phyloP scores from a whole-genome alignment of 1,140 invertebrate species.

The Drosophila ogumai region DNA sequence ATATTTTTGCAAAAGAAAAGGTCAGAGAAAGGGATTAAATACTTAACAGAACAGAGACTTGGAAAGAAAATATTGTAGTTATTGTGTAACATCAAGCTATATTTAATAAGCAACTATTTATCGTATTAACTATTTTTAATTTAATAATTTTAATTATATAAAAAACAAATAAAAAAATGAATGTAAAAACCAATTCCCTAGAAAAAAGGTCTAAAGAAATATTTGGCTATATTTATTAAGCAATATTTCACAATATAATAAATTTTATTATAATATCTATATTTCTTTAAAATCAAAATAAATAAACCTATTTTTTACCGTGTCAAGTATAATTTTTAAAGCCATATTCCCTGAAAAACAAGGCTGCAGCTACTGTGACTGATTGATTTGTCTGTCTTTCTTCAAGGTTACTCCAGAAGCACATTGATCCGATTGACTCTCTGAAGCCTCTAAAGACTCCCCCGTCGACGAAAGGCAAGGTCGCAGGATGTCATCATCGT shows the following conservation, averaged over 20 bases:
- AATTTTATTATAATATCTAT: too few species aligned
- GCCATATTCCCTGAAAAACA: conserved; percentile 23
- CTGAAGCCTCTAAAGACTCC: conserved; percentile 2
- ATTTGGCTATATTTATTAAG: not conserved
- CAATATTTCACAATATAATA: not conserved
- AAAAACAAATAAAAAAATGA: too few species aligned
- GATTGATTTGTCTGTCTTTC: conserved; percentile 69
- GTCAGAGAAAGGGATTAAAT: too few species aligned
- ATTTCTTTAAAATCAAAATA: not conserved
- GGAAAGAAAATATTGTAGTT: too few species aligned
- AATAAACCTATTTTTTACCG: not conserved
- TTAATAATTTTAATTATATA: too few species aligned
- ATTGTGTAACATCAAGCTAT: too few species aligned
- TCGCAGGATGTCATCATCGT: conserved; percentile 9
- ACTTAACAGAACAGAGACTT: too few species aligned
- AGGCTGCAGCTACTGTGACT: conserved; percentile 60
- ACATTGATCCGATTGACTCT: conserved; percentile 25
- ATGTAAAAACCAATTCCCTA: too few species aligned
- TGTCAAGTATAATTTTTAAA: not conserved
- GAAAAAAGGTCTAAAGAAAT: too few species aligned
- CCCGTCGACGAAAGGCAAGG: conserved; percentile 31
- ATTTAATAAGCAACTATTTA: too few species aligned
- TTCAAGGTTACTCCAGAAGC: conserved; percentile 61
- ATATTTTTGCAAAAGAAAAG: too few species aligned
- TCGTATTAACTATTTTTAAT: too few species aligned